These are phyloP conservation scores for Clinocottus analis DNA, from an alignment of 2,113 vertebrate species.

Conservation along the genomic window DNA sequence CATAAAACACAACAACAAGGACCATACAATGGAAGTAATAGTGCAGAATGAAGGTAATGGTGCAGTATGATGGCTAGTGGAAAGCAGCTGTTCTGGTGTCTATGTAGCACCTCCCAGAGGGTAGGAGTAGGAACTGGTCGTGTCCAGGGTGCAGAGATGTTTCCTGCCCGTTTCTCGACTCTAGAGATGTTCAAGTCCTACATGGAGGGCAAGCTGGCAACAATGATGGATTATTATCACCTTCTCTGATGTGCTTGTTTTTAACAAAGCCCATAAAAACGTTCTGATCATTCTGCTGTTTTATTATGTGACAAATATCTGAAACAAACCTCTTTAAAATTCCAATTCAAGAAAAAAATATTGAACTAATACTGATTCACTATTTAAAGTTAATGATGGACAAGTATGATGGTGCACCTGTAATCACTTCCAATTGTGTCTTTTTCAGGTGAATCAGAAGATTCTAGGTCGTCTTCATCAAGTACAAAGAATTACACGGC, in stretches of 20 bases:
- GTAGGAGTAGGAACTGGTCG: too few species aligned
- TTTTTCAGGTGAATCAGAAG: constrained; percentile 88
- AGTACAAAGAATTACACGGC: constrained; percentile 88
- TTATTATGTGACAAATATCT: neutral
- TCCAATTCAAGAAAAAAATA: neutral
- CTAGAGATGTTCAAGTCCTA: too few species aligned
- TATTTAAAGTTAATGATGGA: neutral
- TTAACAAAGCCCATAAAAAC: neutral
- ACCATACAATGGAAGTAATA: too few species aligned
- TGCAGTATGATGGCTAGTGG: too few species aligned
- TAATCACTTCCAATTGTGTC: neutral
- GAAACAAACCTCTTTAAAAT: neutral
- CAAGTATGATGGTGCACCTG: neutral
- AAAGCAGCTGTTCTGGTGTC: too few species aligned
- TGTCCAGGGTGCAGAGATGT: too few species aligned
- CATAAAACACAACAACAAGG: too few species aligned
- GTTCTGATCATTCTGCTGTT: neutral
- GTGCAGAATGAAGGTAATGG: too few species aligned
- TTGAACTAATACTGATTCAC: neutral
- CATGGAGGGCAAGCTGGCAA: too few species aligned
- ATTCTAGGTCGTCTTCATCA: constrained; percentile 90
- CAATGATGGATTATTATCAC: neutral
- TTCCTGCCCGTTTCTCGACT: too few species aligned
- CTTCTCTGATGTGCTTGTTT: neutral
- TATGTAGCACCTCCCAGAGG: too few species aligned